Percentiles rank a stretch among this genome's conserved stretches.
Evolutionary conservation across 2,113 vertebrate species (phyloP).

Genomic region (Maccullochella peelii): DNA sequence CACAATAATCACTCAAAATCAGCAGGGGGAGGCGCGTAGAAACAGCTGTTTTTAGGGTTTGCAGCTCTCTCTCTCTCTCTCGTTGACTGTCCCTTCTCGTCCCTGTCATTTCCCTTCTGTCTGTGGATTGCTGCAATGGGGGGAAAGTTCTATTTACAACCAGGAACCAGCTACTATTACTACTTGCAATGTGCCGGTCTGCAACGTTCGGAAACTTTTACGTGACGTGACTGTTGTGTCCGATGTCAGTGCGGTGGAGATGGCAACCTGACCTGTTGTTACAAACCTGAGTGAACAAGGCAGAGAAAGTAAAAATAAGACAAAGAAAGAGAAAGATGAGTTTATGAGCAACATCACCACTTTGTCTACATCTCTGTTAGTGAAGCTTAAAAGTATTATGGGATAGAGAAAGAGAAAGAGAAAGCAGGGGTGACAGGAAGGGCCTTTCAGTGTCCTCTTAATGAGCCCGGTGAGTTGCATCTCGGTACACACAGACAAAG

Average conservation of each 20-base stretch:
- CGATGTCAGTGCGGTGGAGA: neutral
- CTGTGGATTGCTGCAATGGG: too few species aligned
- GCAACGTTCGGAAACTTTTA: too few species aligned
- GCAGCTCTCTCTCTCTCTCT: too few species aligned
- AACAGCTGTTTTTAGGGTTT: too few species aligned
- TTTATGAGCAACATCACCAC: neutral
- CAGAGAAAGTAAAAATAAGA: neutral
- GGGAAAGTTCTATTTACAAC: too few species aligned
- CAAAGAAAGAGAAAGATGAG: neutral
- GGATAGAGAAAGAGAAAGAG: neutral
- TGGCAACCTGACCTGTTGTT: neutral
- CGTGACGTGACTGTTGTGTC: constrained; percentile 5
- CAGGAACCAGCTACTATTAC: too few species aligned
- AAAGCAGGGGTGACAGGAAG: neutral
- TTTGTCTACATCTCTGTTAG: neutral
- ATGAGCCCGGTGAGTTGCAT: constrained; percentile 2
- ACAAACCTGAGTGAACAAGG: neutral
- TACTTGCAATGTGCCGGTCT: too few species aligned
- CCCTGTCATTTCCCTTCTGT: too few species aligned
- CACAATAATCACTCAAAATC: too few species aligned
- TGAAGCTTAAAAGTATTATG: neutral
- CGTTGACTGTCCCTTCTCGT: too few species aligned
- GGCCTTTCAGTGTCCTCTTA: neutral
- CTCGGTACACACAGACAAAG: neutral
- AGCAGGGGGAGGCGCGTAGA: too few species aligned